Conservation (phyloP, 2,888 invertebrate species). For the Plusia festucae region DNA sequence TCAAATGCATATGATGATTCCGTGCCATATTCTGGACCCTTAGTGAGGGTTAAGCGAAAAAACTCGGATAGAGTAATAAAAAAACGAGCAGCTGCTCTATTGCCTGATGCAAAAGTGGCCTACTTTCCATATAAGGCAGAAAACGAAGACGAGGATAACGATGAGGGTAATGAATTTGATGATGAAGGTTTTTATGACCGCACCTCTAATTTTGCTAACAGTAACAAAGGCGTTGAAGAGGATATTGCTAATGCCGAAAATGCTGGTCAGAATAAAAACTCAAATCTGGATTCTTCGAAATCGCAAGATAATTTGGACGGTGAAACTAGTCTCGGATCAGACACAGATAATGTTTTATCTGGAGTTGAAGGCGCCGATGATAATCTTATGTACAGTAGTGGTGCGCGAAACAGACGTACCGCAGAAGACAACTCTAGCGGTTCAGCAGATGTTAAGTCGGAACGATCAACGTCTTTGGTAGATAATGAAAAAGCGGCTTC, state of each 20-base stretch:
- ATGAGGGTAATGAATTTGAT: conserved; percentile 86
- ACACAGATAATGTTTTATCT: conserved; percentile 79
- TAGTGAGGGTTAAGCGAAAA: conserved; percentile 82
- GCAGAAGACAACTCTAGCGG: conserved; percentile 53
- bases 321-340: conserved; percentile 75
- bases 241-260: conserved; percentile 39
- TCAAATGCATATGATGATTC: conserved; percentile 70
- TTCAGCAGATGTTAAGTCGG: conserved; percentile 43
- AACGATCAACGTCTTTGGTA: conserved; percentile 58
- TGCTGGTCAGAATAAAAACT: conserved; percentile 38
- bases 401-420: conserved; percentile 69
- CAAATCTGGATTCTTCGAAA: conserved; percentile 50
- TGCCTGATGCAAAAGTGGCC: conserved; percentile 77
- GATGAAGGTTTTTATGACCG: conserved; percentile 85
- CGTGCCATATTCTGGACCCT: conserved; percentile 69
- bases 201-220: conserved; percentile 72
- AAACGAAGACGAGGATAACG: conserved; percentile 82
- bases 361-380: conserved; percentile 81
- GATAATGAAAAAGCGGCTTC: conserved; percentile 62
- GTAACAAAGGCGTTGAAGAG: conserved; percentile 58
- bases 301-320: conserved; percentile 59
- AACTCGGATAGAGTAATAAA: conserved; percentile 66
- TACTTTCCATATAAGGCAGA: conserved; percentile 78
- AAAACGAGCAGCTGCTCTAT: conserved; percentile 73
- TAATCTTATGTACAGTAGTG: conserved; percentile 79